phyloP scores from a whole-genome alignment of 30 jellyfish, hydroid and myxozoan species.

The Nemopilema nomurai region DNA sequence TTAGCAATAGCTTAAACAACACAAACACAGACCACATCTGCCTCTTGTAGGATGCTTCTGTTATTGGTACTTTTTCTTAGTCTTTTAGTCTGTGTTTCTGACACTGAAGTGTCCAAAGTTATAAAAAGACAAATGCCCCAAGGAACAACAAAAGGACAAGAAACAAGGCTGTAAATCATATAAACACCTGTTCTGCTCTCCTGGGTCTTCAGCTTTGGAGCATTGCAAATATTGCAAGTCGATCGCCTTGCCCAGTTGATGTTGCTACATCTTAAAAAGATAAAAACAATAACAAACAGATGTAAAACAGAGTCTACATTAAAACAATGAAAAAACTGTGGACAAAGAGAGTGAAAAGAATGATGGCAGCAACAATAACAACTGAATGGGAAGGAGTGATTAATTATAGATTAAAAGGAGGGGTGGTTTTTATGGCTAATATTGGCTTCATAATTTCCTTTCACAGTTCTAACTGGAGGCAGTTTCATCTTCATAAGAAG shows the following conservation, averaged over 20 bases:
- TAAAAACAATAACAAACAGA: neutral
- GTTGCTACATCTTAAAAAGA: conserved; percentile 79
- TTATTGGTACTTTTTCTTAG: too few species aligned
- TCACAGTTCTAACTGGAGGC: too few species aligned
- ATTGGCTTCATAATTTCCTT: too few species aligned
- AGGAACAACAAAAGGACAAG: neutral
- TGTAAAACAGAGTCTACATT: neutral
- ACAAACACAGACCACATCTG: neutral
- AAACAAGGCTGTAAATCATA: neutral
- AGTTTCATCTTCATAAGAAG: too few species aligned
- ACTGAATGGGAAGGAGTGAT: too few species aligned
- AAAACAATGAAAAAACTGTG: too few species aligned
- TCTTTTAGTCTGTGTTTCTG: too few species aligned
- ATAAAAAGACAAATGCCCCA: neutral
- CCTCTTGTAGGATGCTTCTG: neutral
- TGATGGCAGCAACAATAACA: too few species aligned
- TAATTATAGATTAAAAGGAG: too few species aligned
- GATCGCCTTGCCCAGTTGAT: conserved; percentile 95
- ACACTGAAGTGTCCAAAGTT: too few species aligned
- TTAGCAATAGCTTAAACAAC: neutral
- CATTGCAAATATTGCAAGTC: conserved; percentile 93
- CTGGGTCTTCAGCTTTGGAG: conserved; percentile 85
- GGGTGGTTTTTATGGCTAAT: too few species aligned
- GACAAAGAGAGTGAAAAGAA: too few species aligned
- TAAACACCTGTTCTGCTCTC: conserved; percentile 86